Evolutionary conservation across 2,888 invertebrate species (phyloP), one percentile per base, ranked within the genome.

Genomic region (Mythimna ferrago): DNA sequence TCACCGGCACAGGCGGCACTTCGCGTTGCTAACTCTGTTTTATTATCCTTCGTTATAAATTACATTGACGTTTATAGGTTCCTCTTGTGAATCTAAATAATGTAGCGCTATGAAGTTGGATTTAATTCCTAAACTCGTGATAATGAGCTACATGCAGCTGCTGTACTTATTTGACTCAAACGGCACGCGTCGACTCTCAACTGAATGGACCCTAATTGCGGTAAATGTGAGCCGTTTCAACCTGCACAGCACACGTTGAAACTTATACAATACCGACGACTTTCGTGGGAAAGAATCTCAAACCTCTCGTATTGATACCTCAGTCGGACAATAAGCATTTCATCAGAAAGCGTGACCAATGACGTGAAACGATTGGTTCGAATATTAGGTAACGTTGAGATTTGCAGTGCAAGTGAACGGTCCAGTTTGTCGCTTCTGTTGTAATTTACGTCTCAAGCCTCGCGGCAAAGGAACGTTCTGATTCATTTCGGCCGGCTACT

Each of bases 161-260:
- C 88, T 79, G 85, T 86, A 88, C 82, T 88, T 87, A 89, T 89
- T 90, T 89, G 86, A 88, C 88, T 89, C 88, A 81, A 90, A 81
- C 86, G 91, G 94, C 94, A 94, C 93, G 93, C 92, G 93, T 92
- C 88, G 86, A 16, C 66, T 82, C 66, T 65, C 85, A 88, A 85
- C 88, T 94, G 90, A 94, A 94, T 94, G 93, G 91, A 85, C 91
- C 90, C 90, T 94, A 94, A 95, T 95, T 94, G 92, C 89, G 86
- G 89, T 87, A 89, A 91, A 93, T 89, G 90, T 89, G 89, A 87
- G 89, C 84, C 86, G 88, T 88, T 88, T 88, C 87, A 88, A 87
- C 88, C 86, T 88, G 89, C 86, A 86, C 89, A 88, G 88, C 89
- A 89, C 86, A 87, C 89, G 88, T 91, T 89, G 86, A 85, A 85